Conservation (phyloP, 2,888 invertebrate species). For the Mesorhabditis spiculigera region DNA sequence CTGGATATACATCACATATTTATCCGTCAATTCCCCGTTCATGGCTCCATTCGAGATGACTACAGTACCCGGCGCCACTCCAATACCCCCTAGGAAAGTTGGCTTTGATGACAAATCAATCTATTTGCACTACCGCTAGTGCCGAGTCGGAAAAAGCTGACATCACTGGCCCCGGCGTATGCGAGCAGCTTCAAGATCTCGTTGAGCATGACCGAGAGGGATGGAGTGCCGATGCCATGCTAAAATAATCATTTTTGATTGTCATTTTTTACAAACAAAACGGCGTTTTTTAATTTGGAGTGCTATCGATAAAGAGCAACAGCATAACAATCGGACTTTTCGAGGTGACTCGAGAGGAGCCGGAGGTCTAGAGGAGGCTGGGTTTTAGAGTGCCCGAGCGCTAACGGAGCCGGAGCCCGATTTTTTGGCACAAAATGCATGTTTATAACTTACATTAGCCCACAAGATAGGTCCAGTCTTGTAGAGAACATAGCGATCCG, state of each 20-base stretch:
- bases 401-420: too few relatives aligned
- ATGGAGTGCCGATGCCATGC: constrained; percentile 98
- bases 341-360: too few relatives aligned
- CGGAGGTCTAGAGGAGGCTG: too few relatives aligned
- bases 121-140: neutral
- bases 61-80: constrained; percentile 72
- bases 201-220: constrained; percentile 87
- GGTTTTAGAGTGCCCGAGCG: too few relatives aligned
- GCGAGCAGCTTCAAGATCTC: constrained; percentile 94
- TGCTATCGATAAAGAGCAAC: too few relatives aligned
- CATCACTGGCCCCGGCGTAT: constrained; percentile 71
- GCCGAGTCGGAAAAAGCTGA: constrained; percentile 66
- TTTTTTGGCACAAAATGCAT: neutral
- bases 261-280: neutral
- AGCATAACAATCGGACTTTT: too few relatives aligned
- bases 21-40: constrained; percentile 77
- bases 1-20: constrained; percentile 65
- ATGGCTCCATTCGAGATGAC: constrained; percentile 87
- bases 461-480: constrained; percentile 62
- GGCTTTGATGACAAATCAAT: neutral
- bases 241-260: constrained; percentile 58
- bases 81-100: constrained; percentile 35
- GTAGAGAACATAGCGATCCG: constrained; percentile 62
- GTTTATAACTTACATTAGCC: constrained; percentile 59
- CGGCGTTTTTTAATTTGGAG: too few relatives aligned